Evolutionary conservation across 2,113 vertebrate species (phyloP).

Genomic region (Notothenia rossii): DNA sequence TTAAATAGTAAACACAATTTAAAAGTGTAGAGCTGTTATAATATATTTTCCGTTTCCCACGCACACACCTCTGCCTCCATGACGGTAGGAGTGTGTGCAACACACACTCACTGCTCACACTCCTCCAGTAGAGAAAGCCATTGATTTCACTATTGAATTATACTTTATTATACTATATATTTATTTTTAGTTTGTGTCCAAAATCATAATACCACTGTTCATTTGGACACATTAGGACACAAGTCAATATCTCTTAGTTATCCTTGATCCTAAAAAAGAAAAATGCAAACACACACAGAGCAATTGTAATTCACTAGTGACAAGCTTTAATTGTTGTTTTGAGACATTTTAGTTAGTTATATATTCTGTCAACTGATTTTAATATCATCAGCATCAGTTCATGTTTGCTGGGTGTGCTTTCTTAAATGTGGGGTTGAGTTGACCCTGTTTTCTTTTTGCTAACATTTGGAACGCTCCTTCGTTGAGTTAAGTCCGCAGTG

Average conservation of each 20-base stretch:
- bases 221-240: constrained; percentile 7
- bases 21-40: not conserved
- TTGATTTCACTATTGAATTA: constrained; percentile 39
- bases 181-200: constrained; percentile 1
- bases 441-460: not conserved
- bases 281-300: not conserved
- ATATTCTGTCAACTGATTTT: not conserved
- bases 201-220: constrained; percentile 47
- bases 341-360: not conserved
- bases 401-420: not conserved
- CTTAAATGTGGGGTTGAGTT: not conserved
- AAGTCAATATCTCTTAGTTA: constrained; percentile 30
- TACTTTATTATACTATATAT: constrained; percentile 2
- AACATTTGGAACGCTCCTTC: not conserved
- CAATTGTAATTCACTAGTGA: too few relatives aligned
- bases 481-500: constrained; percentile 29
- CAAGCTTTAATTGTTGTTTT: too few relatives aligned
- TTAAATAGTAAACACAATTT: not conserved
- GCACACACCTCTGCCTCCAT: not conserved
- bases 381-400: not conserved
- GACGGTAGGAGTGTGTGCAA: too few relatives aligned
- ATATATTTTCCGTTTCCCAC: constrained; percentile 20
- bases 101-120: too few relatives aligned
- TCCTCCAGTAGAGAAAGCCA: too few relatives aligned
- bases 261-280: constrained; percentile 6